Evolutionary conservation across 2,113 vertebrate genomes (phyloP).

Genomic region (Siphamia tubifer): DNA sequence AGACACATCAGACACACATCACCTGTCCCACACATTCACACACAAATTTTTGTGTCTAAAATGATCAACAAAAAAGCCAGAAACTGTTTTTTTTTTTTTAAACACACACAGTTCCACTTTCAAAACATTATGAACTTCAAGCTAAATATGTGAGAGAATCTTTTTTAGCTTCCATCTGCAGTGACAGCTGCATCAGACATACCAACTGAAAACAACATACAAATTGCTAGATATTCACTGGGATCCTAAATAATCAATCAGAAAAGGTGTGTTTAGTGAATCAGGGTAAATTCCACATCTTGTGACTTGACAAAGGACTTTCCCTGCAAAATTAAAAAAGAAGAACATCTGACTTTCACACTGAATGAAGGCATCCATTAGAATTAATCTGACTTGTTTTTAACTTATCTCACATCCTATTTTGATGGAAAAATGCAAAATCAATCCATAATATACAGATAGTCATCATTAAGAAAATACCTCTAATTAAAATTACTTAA

Average conservation of each 20-base stretch:
- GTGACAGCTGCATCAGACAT: conserved; percentile 32
- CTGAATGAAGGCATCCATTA: conserved; percentile 42
- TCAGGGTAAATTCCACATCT: conserved; percentile 46
- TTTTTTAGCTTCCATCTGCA: background rate
- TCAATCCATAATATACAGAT: too few relatives aligned
- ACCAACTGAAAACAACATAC: background rate
- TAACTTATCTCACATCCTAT: background rate
- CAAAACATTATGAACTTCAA: conserved; percentile 29
- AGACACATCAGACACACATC: background rate
- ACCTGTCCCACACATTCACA: conserved; percentile 11
- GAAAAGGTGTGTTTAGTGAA: conserved; percentile 1
- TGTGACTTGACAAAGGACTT: conserved; percentile 53
- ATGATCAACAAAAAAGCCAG: conserved; percentile 35
- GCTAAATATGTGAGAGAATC: conserved; percentile 18
- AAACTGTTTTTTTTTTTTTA: conserved; percentile 24
- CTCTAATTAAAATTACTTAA: too few relatives aligned
- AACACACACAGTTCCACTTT: conserved; percentile 59
- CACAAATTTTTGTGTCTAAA: conserved; percentile 28
- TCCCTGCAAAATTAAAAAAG: conserved; percentile 38
- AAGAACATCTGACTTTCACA: conserved; percentile 61
- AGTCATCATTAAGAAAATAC: too few relatives aligned
- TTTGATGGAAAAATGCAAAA: too few relatives aligned
- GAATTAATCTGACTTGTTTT: background rate
- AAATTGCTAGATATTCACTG: conserved; percentile 2
- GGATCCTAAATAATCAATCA: background rate